Conservation (phyloP, 2,797 vertebrate species). For the Xerus rutilus region DNA sequence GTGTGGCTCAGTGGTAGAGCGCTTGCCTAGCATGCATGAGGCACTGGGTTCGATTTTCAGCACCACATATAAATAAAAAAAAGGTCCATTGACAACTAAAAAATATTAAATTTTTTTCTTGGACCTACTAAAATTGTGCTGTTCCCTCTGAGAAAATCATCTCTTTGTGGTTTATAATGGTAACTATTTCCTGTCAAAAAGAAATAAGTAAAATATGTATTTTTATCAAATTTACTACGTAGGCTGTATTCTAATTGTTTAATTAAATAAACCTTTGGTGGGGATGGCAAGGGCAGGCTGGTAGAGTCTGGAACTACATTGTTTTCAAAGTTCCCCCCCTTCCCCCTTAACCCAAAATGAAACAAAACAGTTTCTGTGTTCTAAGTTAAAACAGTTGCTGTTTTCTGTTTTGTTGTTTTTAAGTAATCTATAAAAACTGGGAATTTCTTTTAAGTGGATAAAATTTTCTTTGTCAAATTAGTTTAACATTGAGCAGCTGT, state of each 20-base stretch:
- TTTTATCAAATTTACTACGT: constrained; percentile 38
- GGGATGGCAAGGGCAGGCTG: neutral
- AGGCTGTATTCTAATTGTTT: constrained; percentile 25
- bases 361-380: constrained; percentile 1
- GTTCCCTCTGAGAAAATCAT: neutral
- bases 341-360: neutral
- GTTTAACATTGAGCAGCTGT: neutral
- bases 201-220: neutral
- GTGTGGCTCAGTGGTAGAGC: too few species aligned
- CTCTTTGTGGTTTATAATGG: neutral
- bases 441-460: constrained; percentile 29
- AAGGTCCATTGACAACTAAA: too few species aligned
- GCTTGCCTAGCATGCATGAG: too few species aligned
- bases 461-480: constrained; percentile 11
- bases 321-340: constrained; percentile 3
- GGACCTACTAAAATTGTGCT: neutral
- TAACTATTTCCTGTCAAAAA: neutral
- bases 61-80: too few species aligned
- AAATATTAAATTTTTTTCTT: neutral
- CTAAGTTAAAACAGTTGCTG: neutral
- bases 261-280: neutral
- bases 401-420: neutral
- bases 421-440: neutral
- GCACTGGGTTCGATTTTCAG: too few species aligned
- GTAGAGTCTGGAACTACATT: neutral